Evolutionary conservation across 2,113 vertebrate genomes (phyloP), one percentile per base, ranked within the genome.

Genomic region (Epinephelus moara): DNA sequence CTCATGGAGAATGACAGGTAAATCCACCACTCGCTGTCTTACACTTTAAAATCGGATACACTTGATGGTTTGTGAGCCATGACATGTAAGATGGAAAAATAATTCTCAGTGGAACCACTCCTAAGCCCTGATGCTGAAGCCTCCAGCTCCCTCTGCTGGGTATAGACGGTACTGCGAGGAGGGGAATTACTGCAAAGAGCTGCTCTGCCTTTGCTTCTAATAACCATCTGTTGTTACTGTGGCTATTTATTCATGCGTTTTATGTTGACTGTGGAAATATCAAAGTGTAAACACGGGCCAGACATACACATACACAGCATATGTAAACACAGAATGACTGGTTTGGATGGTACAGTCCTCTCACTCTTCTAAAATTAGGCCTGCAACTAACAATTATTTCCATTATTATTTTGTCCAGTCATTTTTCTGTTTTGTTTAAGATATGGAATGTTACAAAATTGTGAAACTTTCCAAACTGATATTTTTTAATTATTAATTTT

Each of bases 1-100:
- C 96, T 99, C 62, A 97, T 99, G 94, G 97, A 98, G 88, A 98
- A 98, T 62, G 98, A 99, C 92, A 99, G 98, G 92, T 99, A 85
- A 95, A 80, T 52, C 42, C 49, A 53, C 55, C 67, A 23, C 50
- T 75, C 3, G 1, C 33, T 37, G 25, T 42, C 6, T 52, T 21
- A 33, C 56, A 49, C 14, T 18, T 0, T 56, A 59, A 63, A 50
- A 53, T 45, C 33, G 14, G 11, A 30, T 64, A 0, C 37, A 61
- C 75, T 13, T 23, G 1, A 21, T 55, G 19, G 21, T 56, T 63
- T 68, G 59, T 53, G 23, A 87, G 67, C 37, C 50, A 45, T 67
- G 74, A 66, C 75, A 52, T 37, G 57, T 72, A 89, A 91, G 70
- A 87, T 89, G 81, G 70, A 87, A 81, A 56, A 67, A 60, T 57